A percentile compares a stretch with the other conserved stretches of the same genome.
Evolutionary conservation across 2,888 invertebrate genomes (phyloP).

Genomic region (Rhagium mordax): DNA sequence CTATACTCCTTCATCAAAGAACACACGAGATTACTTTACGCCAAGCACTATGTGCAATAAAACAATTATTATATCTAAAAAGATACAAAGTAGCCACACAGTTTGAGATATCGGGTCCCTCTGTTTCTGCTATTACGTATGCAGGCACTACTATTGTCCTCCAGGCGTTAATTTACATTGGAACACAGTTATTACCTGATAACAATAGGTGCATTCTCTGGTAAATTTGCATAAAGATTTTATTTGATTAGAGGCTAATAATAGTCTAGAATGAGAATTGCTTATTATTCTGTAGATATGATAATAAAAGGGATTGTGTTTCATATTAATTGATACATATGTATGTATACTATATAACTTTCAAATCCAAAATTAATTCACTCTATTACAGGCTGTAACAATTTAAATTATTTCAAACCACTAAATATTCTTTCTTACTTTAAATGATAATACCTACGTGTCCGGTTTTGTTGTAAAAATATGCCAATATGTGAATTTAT

Average conservation of each 20-base stretch:
- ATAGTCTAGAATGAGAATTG: not conserved
- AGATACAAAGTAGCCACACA: not conserved
- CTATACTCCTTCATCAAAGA: too few species aligned
- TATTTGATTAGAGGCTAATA: constrained; percentile 29
- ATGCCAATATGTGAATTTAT: too few species aligned
- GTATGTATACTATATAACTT: too few species aligned
- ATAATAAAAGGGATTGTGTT: not conserved
- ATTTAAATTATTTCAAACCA: too few species aligned
- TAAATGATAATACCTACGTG: too few species aligned
- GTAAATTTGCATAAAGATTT: constrained; percentile 24
- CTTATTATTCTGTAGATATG: not conserved
- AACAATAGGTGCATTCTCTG: constrained; percentile 30
- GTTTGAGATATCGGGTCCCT: not conserved
- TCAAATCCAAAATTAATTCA: not conserved
- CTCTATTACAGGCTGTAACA: not conserved
- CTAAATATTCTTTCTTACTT: too few species aligned
- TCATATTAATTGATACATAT: not conserved
- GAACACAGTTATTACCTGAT: constrained; percentile 35
- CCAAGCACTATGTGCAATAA: too few species aligned
- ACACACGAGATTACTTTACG: too few species aligned
- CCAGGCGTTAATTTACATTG: constrained; percentile 32
- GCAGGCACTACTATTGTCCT: constrained; percentile 24
- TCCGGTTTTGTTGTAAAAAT: too few species aligned
- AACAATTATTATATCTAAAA: constrained; percentile 3
- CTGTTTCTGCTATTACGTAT: constrained; percentile 9